These are phyloP conservation scores for Brenthis daphne DNA, from an alignment of 2,888 invertebrate genomes.

Conservation along the genomic window DNA sequence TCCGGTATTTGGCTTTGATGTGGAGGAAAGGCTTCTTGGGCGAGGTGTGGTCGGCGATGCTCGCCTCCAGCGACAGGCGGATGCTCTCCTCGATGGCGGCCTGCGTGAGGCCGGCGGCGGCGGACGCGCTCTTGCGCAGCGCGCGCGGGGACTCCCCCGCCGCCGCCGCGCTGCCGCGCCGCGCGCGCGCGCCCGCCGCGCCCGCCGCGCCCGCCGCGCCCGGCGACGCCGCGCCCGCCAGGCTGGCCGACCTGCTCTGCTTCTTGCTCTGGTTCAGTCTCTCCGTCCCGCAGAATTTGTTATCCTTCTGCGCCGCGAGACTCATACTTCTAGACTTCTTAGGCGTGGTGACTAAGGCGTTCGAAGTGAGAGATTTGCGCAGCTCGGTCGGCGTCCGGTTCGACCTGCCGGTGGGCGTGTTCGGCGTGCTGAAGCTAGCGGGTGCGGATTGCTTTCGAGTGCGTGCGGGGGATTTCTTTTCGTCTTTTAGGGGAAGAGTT, in stretches of 20 bases:
- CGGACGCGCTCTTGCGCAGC: constrained; percentile 60
- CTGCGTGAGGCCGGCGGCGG: constrained; percentile 61
- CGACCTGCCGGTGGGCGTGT: constrained; percentile 61
- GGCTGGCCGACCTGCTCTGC: constrained; percentile 50
- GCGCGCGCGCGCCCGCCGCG: constrained; percentile 61
- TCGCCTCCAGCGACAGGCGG: constrained; percentile 68
- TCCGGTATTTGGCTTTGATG: constrained; percentile 88
- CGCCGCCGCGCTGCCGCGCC: constrained; percentile 64
- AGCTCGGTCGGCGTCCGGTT: constrained; percentile 58
- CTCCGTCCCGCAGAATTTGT: constrained; percentile 66
- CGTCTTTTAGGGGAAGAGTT: constrained; percentile 58
- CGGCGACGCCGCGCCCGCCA: constrained; percentile 54
- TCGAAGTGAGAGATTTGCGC: constrained; percentile 60
- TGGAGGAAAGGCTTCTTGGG: constrained; percentile 84
- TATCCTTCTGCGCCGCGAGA: constrained; percentile 56
- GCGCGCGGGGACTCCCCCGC: constrained; percentile 57
- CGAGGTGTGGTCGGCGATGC: constrained; percentile 61
- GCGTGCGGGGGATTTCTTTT: constrained; percentile 46
- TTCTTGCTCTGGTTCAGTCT: constrained; percentile 54
- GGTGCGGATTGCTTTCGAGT: constrained; percentile 71
- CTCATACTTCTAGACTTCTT: constrained; percentile 76
- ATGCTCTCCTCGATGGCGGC: constrained; percentile 78
- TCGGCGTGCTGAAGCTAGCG: constrained; percentile 53
- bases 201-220: constrained; percentile 41
- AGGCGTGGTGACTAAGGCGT: constrained; percentile 57